Evolutionary conservation across 2,888 invertebrate species (phyloP), one percentile per base, ranked within the genome.

Genomic region (Parnassius orleans): DNA sequence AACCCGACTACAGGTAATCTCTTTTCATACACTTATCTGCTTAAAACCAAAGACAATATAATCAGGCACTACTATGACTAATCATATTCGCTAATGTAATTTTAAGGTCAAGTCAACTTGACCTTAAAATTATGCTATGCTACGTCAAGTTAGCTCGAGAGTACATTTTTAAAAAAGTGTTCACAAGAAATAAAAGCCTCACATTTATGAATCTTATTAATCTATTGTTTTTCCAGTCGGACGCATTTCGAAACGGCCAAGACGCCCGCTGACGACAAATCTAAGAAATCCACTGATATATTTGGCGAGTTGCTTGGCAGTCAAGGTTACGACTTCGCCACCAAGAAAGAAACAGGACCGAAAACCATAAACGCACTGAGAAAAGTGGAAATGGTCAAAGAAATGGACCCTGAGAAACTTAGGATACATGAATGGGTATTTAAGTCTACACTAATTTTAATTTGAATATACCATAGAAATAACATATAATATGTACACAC

Each of bases 351-450:
- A 66, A 92, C 94, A 50, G 96, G 95, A 1, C 98, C 98, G 0
- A 93, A 94, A 71, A 98, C 98, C 2, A 97, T 98, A 75, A 98
- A 98, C 79, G 97, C 96, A 68, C 98, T 98, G 98, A 92, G 98
- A 41, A 97, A 97, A 78, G 96, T 95, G 68, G 96, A 97, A 73
- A 90, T 97, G 76, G 95, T 94, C 1, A 95, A 93, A 73, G 96
- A 96, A 63, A 97, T 97, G 95, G 98, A 98, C 88, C 98, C 98
- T 0, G 97, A 98, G 69, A 96, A 96, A 83, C 82, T 98, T 55
- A 97, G 95, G 87, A 93, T 96, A 69, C 87, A 93, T 72, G 96
- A 96, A 79, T 96, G 96, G 96, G 97, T 97, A 79, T 81, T 33
- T 7, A 33, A 33, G 7, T 33, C 33, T 33, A 33, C 7, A 33